phyloP scores from a whole-genome alignment of 2,888 invertebrate species.

The Capitulum mitella region DNA sequence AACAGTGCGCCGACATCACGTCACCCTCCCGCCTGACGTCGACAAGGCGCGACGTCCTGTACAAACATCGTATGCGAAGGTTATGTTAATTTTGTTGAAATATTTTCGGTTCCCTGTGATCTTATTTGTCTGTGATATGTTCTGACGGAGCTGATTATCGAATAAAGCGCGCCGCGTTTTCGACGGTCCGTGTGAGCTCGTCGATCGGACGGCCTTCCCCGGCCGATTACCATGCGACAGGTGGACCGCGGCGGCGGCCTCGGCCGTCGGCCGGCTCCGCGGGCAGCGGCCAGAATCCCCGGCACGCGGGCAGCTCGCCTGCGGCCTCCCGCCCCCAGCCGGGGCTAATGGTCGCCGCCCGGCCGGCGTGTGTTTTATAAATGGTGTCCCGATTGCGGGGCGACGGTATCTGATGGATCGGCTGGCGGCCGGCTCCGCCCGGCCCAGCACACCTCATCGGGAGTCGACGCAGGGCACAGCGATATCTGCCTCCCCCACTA shows the following conservation, averaged over 20 bases:
- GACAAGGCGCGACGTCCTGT: background rate
- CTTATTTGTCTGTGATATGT: conserved; percentile 9
- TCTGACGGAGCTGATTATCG: background rate
- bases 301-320: background rate
- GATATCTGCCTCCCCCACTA: no score
- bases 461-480: no score
- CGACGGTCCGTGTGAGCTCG: background rate
- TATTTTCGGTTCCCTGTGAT: background rate
- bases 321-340: background rate
- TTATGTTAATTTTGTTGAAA: background rate
- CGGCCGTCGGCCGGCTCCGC: background rate
- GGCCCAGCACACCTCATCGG: no score
- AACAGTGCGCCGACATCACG: no score
- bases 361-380: background rate
- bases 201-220: background rate
- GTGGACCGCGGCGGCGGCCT: background rate
- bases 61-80: background rate
- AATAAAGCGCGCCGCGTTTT: background rate
- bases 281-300: background rate
- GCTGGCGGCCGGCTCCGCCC: no score
- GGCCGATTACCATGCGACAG: background rate
- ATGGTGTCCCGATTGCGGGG: background rate
- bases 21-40: background rate
- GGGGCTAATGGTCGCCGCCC: background rate
- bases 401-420: background rate